These are phyloP conservation scores for Lipophrys pholis DNA, from an alignment of 2,113 vertebrate genomes.

Conservation along the genomic window DNA sequence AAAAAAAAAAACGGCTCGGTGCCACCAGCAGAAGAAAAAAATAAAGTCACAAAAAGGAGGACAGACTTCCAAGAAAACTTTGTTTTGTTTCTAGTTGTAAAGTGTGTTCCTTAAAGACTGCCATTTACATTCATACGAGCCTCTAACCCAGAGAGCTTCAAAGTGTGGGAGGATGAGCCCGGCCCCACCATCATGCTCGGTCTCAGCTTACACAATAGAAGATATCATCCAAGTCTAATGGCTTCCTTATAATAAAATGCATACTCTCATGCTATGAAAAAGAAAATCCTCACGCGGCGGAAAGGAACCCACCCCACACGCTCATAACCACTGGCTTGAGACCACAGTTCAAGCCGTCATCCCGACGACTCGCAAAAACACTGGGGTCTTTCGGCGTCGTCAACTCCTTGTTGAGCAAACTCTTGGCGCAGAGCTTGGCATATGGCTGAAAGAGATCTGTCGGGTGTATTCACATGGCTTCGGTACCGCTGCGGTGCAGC, in stretches of 20 bases:
- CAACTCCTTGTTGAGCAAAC: conserved; percentile 5
- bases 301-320: too few relatives aligned
- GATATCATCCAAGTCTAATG: too few relatives aligned
- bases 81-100: not conserved
- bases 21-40: conserved; percentile 1
- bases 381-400: conserved; percentile 29
- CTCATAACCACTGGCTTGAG: too few relatives aligned
- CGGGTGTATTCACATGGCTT: conserved; percentile 67
- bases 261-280: too few relatives aligned
- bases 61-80: conserved; percentile 13
- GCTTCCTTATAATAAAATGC: too few relatives aligned
- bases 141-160: not conserved
- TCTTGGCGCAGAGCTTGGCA: conserved; percentile 37
- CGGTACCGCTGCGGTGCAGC: conserved; percentile 55
- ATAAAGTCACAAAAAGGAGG: conserved; percentile 7
- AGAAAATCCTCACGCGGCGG: too few relatives aligned
- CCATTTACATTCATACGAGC: conserved; percentile 61
- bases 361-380: conserved; percentile 8
- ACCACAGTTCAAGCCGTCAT: conserved; percentile 26
- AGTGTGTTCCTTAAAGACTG: conserved; percentile 34
- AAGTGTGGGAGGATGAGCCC: too few relatives aligned
- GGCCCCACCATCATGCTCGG: too few relatives aligned
- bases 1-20: conserved; percentile 2
- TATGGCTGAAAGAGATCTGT: conserved; percentile 62
- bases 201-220: too few relatives aligned